Evolutionary conservation across 2,888 invertebrate genomes (phyloP).

Genomic region (Dasysyrphus tricinctus): DNA sequence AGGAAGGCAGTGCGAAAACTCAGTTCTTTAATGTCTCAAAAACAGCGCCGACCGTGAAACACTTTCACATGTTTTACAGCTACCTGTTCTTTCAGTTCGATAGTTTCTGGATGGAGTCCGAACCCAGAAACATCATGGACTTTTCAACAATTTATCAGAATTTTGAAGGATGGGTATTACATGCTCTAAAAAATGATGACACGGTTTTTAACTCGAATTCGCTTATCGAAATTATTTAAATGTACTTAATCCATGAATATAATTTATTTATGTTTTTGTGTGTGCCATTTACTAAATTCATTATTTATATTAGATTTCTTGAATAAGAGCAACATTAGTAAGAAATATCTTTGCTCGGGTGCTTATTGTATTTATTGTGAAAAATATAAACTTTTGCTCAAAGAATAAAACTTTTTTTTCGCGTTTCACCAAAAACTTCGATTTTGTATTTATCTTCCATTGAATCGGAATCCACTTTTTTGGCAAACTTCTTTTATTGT

Average conservation of each 20-base stretch:
- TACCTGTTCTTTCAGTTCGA: constrained; percentile 97
- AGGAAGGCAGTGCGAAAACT: constrained; percentile 92
- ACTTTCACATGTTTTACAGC: constrained; percentile 97
- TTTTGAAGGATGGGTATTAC: constrained; percentile 90
- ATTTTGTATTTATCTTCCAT: no score
- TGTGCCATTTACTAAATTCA: not conserved
- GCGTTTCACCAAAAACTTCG: no score
- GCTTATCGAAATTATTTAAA: constrained; percentile 88
- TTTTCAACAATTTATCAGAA: constrained; percentile 94
- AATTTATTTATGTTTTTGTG: not conserved
- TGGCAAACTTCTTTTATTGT: no score
- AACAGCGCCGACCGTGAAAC: constrained; percentile 87
- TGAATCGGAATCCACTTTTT: no score
- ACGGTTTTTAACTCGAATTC: constrained; percentile 92
- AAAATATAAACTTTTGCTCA: no score
- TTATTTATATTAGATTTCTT: not conserved
- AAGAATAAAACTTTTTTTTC: no score
- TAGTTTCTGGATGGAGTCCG: constrained; percentile 95
- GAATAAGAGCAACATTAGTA: not conserved
- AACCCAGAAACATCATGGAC: constrained; percentile 97
- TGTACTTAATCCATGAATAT: not conserved
- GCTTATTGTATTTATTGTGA: not conserved
- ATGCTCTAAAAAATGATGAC: constrained; percentile 87
- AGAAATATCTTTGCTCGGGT: not conserved
- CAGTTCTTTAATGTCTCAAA: constrained; percentile 94